phyloP scores from a whole-genome alignment of 1,140 invertebrate genomes.

The Hypsibius dujardini region DNA sequence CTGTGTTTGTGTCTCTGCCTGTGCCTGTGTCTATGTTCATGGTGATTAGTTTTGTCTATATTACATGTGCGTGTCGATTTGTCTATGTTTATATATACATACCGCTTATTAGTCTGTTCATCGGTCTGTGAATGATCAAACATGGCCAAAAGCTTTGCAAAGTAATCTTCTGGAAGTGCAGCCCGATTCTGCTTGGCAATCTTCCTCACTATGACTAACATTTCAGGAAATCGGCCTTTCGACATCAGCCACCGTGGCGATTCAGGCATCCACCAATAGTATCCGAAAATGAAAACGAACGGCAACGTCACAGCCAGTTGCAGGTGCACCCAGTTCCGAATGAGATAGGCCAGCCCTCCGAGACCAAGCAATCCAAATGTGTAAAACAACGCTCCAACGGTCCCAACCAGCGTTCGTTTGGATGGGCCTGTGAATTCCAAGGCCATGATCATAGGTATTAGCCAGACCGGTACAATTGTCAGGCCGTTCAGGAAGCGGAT shows the following conservation, averaged over 20 bases:
- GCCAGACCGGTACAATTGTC: background rate
- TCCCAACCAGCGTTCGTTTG: slow-evolving; percentile 30
- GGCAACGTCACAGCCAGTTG: slow-evolving; percentile 30
- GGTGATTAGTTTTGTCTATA: too few species aligned
- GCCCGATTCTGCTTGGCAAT: slow-evolving; percentile 27
- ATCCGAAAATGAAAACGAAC: slow-evolving; percentile 24
- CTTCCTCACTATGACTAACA: slow-evolving; percentile 27
- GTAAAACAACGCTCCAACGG: slow-evolving; percentile 31
- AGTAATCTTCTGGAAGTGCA: slow-evolving; percentile 20
- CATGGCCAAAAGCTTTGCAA: too few species aligned
- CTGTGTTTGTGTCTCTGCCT: too few species aligned
- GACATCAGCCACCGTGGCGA: slow-evolving; percentile 36
- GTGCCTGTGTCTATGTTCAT: too few species aligned
- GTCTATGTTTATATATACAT: too few species aligned
- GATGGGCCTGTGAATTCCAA: slow-evolving; percentile 30
- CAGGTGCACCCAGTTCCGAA: slow-evolving; percentile 33
- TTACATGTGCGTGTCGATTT: too few species aligned
- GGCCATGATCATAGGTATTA: slow-evolving; percentile 23
- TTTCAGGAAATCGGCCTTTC: slow-evolving; percentile 28
- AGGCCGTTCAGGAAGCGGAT: background rate
- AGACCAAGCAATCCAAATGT: slow-evolving; percentile 30
- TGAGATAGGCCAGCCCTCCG: slow-evolving; percentile 30
- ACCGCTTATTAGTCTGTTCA: too few species aligned
- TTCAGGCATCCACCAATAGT: slow-evolving; percentile 32
- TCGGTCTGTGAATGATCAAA: too few species aligned